These are phyloP conservation scores for Podarcis lilfordi DNA, from an alignment of 2,797 vertebrate genomes.

Conservation along the genomic window DNA sequence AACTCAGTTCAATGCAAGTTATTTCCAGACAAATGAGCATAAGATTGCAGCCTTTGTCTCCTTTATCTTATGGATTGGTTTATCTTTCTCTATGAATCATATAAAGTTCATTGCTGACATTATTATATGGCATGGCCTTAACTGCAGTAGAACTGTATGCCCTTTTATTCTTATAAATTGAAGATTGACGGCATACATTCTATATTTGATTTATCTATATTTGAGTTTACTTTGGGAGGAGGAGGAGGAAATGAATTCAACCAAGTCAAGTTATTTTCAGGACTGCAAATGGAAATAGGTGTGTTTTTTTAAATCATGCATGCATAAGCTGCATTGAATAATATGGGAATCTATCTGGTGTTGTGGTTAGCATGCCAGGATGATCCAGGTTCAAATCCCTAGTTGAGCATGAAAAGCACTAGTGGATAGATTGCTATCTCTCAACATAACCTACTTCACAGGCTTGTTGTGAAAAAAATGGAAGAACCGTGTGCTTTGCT, in stretches of 20 bases:
- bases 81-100: not conserved
- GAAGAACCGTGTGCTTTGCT: too few species aligned
- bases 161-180: not conserved
- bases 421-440: too few species aligned
- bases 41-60: not conserved
- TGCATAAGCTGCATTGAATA: too few species aligned
- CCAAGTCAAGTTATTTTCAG: not conserved
- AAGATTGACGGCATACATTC: not conserved
- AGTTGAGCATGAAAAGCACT: too few species aligned
- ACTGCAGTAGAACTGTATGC: not conserved
- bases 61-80: not conserved
- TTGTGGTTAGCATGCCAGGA: too few species aligned
- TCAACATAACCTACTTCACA: too few species aligned
- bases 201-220: constrained; percentile 12
- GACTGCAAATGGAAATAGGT: not conserved
- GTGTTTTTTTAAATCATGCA: too few species aligned
- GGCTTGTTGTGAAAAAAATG: too few species aligned
- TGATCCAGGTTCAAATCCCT: too few species aligned
- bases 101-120: not conserved
- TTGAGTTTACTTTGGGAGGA: not conserved
- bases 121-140: not conserved
- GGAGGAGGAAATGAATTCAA: not conserved
- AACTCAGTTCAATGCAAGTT: not conserved
- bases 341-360: too few species aligned
- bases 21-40: not conserved